Base-by-base conservation (phyloP, 2,113 vertebrate genomes). In the Jaculus jaculus region DNA sequence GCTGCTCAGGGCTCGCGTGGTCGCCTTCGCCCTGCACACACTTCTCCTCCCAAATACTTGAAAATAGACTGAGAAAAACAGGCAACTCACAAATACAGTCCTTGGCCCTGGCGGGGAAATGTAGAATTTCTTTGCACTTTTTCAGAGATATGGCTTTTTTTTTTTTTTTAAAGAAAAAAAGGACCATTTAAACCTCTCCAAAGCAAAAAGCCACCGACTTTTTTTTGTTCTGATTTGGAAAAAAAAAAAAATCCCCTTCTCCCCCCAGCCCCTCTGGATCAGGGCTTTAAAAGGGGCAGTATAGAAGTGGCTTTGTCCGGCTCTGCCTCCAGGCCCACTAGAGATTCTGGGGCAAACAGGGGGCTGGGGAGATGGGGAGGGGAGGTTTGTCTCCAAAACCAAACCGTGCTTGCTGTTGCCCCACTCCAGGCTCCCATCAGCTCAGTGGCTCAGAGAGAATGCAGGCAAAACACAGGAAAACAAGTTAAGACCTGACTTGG, bases 1-100 rank as follows among this genome's bases (percentile, higher is more conserved):
- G 98, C 99, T 98, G 98, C 98, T 98, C 97, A 94, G 97, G 99
- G 99, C 99, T 99, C 99, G 99, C 99, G 99, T 99, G 99, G 99
- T 98, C 98, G 98, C 98, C 98, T 98, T 98, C 98, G 98, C 98
- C 98, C 98, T 98, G 98, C 98, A 98, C 99, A 99, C 98, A 99
- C 99, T 98, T 98, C 97, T 98, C 97, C 96, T 97, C 97, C 98
- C 98, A 98, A 98, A 98, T 98, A 98, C 98, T 98, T 98, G 97
- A 98, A 98, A 98, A 98, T 94, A 98, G 97, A 98, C 97, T 97
- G 98, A 87, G 91, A 96, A 98, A 97, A 95, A 84, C 96, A 84
- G 95, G 97, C 98, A 97, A 98, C 96, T 97, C 97, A 94, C 97
- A 98, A 98, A 98, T 81, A 94, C 97, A 97, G 97, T 96, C 96